Base-by-base conservation (phyloP, 2,113 vertebrate species). In the Eretmochelys imbricata region DNA sequence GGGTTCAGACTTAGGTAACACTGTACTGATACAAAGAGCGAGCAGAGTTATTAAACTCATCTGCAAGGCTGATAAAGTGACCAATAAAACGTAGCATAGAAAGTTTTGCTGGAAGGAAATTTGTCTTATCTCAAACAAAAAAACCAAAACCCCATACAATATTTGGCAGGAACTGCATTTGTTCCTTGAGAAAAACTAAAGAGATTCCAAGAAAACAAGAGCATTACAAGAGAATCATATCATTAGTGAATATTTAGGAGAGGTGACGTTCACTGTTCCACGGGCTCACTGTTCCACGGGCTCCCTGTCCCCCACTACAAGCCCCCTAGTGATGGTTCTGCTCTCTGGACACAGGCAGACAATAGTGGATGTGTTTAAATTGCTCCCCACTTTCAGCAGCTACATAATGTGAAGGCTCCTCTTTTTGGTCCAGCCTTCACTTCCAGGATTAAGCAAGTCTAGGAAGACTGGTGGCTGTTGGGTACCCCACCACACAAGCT, bases 1-100 rank as follows among this genome's bases (percentile, higher is more conserved):
- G 87, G 85, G 96, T 95, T 96, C 97, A 95, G 17, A 92, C 83
- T 57, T 82, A 31, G 85, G 85, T 82, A 65, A 92, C 53, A 46
- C 85, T 0, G 4, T 81, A 38, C 93, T 91, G 59, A 65, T 62
- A 95, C 93, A 93, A 10, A 9, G 90, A 83, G 53, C 57, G 59
- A 78, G 84, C 91, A 87, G 62, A 90, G 80, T 78, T 92, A 95
- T 85, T 88, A 62, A 79, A 69, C n/a, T 65, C 50, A 95, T 72
- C 93, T 82, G 42, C 50, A 55, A 53, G 42, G 48, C 81, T 95
- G 96, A 91, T 79, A 84, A 55, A 88, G 31, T 81, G 94, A 62
- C 89, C 94, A 97, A 12, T 50, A 62, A 81, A 51, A 83, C 50
- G 76, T n/a, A 90, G 72, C 89, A 88, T 81, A 84, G 84, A 96